Percentiles rank a stretch among this genome's conserved stretches.
These are phyloP conservation scores for Perognathus longimembris DNA, from an alignment of 2,113 vertebrate species.

Conservation along the genomic window DNA sequence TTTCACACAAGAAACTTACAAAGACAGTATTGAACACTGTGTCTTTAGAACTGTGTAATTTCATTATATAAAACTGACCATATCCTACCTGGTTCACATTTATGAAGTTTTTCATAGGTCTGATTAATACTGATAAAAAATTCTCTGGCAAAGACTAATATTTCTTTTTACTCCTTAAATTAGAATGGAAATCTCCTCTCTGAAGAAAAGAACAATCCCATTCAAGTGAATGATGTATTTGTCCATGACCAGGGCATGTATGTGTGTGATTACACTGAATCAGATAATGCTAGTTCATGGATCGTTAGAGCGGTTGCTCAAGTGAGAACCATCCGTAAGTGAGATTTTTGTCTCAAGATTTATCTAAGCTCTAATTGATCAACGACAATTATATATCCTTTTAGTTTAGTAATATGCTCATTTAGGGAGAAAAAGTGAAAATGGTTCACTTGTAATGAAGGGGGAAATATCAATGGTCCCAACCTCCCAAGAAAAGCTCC, in stretches of 20 bases:
- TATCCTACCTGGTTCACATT: background rate
- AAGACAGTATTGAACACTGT: rapidly evolving
- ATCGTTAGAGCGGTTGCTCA: slow-evolving; percentile 87
- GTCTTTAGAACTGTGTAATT: rapidly evolving
- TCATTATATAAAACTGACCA: background rate
- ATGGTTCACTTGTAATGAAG: background rate
- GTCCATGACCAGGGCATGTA: slow-evolving; percentile 83
- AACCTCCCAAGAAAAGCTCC: background rate
- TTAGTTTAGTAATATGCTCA: background rate
- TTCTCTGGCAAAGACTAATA: background rate
- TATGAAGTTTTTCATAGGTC: background rate
- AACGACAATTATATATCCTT: background rate
- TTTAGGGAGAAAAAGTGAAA: background rate
- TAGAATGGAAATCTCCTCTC: slow-evolving; percentile 84
- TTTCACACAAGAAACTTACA: background rate
- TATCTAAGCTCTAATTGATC: background rate
- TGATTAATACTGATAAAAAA: background rate
- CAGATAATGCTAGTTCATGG: slow-evolving; percentile 82
- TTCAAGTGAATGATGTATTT: slow-evolving; percentile 80
- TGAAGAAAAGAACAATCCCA: slow-evolving; percentile 50
- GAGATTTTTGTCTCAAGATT: background rate
- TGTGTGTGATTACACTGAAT: slow-evolving; percentile 87
- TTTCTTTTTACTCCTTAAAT: background rate
- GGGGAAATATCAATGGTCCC: background rate
- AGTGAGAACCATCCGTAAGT: slow-evolving; percentile 85